phyloP scores from a whole-genome alignment of 2,113 vertebrate genomes.

The Hyaena hyaena region DNA sequence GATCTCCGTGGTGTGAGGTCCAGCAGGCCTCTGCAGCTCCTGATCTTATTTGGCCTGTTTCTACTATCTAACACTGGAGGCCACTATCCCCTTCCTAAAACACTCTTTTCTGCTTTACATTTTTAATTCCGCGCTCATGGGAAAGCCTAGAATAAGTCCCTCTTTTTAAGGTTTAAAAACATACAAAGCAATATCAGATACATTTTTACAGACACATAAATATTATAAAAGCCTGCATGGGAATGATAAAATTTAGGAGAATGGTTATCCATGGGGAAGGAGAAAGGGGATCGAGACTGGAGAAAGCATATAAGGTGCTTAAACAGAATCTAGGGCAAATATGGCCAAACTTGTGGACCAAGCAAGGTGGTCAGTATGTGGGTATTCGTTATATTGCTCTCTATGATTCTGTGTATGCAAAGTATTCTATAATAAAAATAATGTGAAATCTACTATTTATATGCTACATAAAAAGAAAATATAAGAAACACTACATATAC shows the following conservation, averaged over 20 bases:
- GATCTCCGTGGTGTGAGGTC: not conserved
- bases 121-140: not conserved
- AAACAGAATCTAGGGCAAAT: not conserved
- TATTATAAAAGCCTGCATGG: not conserved
- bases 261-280: not conserved
- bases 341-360: not conserved
- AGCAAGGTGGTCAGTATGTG: not conserved
- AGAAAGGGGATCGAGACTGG: not conserved
- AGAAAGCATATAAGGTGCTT: not conserved
- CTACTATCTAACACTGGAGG: not conserved
- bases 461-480: not conserved
- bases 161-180: not conserved
- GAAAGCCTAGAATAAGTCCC: not conserved
- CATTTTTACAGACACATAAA: not conserved
- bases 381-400: not conserved
- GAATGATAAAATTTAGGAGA: constrained; percentile 21
- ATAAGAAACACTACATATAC: not conserved
- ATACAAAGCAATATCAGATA: not conserved
- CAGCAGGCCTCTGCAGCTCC: not conserved
- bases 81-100: not conserved
- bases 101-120: not conserved
- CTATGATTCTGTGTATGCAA: not conserved
- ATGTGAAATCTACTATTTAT: not conserved
- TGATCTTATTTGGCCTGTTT: not conserved
- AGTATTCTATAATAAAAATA: not conserved